These are phyloP conservation scores for Pyrgilauda ruficollis DNA, from an alignment of 2,113 vertebrate genomes.

Conservation along the genomic window DNA sequence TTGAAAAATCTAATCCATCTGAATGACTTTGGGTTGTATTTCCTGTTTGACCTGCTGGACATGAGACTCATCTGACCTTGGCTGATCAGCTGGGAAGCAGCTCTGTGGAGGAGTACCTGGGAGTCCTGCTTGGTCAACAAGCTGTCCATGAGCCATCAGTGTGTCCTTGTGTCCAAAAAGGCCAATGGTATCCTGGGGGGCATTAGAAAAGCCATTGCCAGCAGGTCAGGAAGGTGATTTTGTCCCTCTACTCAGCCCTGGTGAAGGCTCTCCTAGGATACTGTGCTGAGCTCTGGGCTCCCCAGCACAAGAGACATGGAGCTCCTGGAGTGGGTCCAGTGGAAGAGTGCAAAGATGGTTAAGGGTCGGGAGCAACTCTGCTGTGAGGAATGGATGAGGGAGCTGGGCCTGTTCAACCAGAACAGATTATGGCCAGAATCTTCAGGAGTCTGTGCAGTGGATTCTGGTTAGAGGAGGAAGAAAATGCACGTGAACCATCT, in stretches of 20 bases:
- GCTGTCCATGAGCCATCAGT: not conserved
- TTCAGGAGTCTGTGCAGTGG: not conserved
- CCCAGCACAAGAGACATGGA: not conserved
- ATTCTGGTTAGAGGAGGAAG: not conserved
- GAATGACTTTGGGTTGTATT: not conserved
- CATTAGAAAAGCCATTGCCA: not conserved
- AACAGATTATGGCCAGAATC: not conserved
- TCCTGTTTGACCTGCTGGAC: not conserved
- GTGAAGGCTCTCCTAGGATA: not conserved
- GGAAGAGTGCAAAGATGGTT: not conserved
- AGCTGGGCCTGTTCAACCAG: not conserved
- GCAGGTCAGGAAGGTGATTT: not conserved
- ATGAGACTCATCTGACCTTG: not conserved
- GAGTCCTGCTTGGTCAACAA: fast-evolving
- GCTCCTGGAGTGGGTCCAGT: not conserved
- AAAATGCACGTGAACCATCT: not conserved
- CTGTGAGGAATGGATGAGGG: not conserved
- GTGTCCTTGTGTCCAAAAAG: not conserved
- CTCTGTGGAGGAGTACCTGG: not conserved
- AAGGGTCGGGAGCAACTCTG: not conserved
- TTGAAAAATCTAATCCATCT: not conserved
- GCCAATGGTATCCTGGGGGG: not conserved
- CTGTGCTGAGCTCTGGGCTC: not conserved
- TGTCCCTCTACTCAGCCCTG: not conserved
- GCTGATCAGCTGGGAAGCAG: not conserved